Percentiles rank a stretch among this genome's conserved stretches.
Evolutionary conservation across 2,797 vertebrate species (phyloP).

Genomic region (Silurus lanzhouensis): DNA sequence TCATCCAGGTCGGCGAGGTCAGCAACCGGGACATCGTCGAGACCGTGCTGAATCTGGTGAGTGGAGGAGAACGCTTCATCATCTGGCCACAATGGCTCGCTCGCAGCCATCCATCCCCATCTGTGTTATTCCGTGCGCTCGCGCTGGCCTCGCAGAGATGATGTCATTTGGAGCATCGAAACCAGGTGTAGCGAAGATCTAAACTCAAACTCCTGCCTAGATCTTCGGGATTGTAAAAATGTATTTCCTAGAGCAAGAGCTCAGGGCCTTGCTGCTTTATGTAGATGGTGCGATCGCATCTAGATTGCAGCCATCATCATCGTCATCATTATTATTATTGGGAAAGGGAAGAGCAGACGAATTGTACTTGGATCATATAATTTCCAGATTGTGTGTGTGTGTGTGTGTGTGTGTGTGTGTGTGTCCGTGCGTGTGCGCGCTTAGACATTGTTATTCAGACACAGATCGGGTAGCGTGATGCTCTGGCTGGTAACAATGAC

Average conservation of each 20-base stretch:
- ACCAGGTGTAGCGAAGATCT: neutral
- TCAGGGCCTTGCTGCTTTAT: slow-evolving; percentile 42
- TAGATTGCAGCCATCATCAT: neutral
- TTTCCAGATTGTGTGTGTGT: neutral
- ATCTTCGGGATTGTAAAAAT: neutral
- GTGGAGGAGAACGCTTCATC: slow-evolving; percentile 53
- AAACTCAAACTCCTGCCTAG: neutral
- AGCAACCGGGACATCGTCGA: slow-evolving; percentile 93
- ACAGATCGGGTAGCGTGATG: neutral
- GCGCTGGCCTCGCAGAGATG: slow-evolving; percentile 22
- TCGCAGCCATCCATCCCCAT: neutral
- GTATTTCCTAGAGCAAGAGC: neutral
- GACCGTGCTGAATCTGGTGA: slow-evolving; percentile 96
- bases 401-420: neutral
- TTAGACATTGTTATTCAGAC: neutral
- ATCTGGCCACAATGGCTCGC: neutral
- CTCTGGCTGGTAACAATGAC: slow-evolving; percentile 53
- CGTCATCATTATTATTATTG: neutral
- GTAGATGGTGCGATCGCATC: slow-evolving; percentile 36
- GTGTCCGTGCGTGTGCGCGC: neutral
- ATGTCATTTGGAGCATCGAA: slow-evolving; percentile 42
- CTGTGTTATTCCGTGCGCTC: slow-evolving; percentile 24
- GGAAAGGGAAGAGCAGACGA: neutral
- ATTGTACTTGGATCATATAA: neutral
- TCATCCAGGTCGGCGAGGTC: slow-evolving; percentile 94